These are phyloP conservation scores for Tenebrio molitor DNA, from an alignment of 1,140 invertebrate genomes.

Conservation along the genomic window DNA sequence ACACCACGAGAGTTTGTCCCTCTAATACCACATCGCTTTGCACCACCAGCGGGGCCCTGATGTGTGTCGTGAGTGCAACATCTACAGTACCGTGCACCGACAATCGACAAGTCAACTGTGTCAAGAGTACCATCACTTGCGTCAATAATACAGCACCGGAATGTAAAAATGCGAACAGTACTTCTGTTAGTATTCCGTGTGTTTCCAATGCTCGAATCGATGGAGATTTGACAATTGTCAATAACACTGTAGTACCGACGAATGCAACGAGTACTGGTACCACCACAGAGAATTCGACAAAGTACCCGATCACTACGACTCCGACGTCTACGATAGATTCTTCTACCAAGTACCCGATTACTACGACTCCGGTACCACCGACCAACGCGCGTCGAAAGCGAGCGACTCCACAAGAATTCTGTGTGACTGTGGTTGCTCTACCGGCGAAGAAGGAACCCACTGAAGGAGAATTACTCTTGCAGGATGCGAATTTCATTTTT, in stretches of 20 bases:
- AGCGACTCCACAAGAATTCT: conserved; percentile 39
- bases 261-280: conserved; percentile 19
- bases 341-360: conserved; percentile 12
- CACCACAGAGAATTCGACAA: background rate
- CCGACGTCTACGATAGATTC: background rate
- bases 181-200: conserved; percentile 47
- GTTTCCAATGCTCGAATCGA: conserved; percentile 40
- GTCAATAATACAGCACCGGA: conserved; percentile 37
- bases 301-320: conserved; percentile 27
- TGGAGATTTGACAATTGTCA: conserved; percentile 38
- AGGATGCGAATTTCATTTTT: conserved; percentile 34
- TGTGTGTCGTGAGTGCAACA: conserved; percentile 50
- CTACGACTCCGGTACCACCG: background rate
- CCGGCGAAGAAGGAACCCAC: conserved; percentile 39
- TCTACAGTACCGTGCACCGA: conserved; percentile 48
- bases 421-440: conserved; percentile 51
- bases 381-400: background rate
- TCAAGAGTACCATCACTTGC: conserved; percentile 42
- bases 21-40: conserved; percentile 50
- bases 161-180: conserved; percentile 43
- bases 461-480: conserved; percentile 47
- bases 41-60: conserved; percentile 50
- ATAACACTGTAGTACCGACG: conserved; percentile 34
- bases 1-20: conserved; percentile 46
- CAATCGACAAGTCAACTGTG: conserved; percentile 40